Conservation (phyloP, 2,113 vertebrate species). For the Hassar affinis region DNA sequence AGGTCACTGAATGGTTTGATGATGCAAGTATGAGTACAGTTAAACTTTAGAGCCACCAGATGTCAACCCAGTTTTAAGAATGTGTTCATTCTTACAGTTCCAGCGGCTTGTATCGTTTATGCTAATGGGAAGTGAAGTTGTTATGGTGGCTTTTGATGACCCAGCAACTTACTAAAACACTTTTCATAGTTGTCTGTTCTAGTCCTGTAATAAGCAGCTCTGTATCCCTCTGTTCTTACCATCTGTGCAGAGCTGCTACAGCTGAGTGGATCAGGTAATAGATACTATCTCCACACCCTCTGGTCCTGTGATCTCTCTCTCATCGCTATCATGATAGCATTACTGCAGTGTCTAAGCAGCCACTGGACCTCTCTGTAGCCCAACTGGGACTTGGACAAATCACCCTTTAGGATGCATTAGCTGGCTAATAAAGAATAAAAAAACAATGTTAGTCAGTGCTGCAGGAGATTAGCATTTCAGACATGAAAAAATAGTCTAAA, state of each 20-base stretch:
- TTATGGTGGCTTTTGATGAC: background rate
- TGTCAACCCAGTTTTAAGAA: background rate
- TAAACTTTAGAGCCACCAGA: background rate
- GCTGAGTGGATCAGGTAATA: conserved; percentile 16
- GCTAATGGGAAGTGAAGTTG: background rate
- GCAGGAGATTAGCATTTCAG: background rate
- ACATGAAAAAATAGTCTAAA: background rate
- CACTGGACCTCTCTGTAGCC: background rate
- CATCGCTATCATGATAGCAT: conserved; percentile 6
- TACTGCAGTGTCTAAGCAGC: conserved; percentile 4
- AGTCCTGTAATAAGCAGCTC: background rate
- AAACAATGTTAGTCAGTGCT: background rate
- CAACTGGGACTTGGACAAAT: conserved; percentile 8
- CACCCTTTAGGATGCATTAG: conserved; percentile 22
- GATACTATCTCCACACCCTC: conserved; percentile 17
- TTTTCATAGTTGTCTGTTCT: background rate
- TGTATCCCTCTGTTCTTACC: conserved; percentile 9
- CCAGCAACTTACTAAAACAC: background rate
- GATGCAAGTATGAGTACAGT: background rate
- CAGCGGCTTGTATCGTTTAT: background rate
- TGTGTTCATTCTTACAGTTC: background rate
- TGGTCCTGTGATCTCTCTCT: conserved; percentile 32
- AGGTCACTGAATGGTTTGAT: background rate
- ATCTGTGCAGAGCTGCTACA: conserved; percentile 1
- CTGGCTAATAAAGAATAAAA: conserved; percentile 4